These are phyloP conservation scores for Aptenodytes patagonicus DNA, from an alignment of 2,113 vertebrate genomes.

Conservation along the genomic window DNA sequence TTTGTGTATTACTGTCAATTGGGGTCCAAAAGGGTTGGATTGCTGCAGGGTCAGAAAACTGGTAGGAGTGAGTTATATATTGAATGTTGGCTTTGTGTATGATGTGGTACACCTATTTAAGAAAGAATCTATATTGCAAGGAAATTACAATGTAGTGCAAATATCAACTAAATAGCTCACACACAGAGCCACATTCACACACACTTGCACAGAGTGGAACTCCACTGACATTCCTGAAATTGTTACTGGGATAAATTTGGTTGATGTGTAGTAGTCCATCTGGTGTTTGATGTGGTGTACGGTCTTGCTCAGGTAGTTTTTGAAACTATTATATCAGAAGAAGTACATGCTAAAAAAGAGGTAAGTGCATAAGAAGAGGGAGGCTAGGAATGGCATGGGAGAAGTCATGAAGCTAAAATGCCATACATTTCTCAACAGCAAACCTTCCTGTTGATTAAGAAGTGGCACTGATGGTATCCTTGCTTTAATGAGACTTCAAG, in stretches of 20 bases:
- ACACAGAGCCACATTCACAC: neutral
- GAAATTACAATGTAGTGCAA: neutral
- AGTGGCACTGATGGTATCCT: conserved; percentile 5
- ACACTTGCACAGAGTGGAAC: neutral
- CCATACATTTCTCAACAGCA: neutral
- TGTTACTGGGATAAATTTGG: neutral
- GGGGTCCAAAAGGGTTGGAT: conserved; percentile 1
- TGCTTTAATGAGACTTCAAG: conserved; percentile 48
- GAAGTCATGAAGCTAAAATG: conserved; percentile 31
- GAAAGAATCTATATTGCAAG: neutral
- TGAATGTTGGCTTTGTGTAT: neutral
- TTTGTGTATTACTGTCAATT: conserved; percentile 10
- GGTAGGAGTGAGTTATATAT: neutral
- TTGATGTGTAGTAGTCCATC: neutral
- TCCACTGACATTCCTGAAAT: neutral
- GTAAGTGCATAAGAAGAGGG: neutral
- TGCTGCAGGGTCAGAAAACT: conserved; percentile 21
- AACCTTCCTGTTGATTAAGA: conserved; percentile 19
- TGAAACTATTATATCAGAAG: neutral
- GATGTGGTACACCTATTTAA: neutral
- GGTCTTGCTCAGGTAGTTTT: neutral
- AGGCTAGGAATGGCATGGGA: neutral
- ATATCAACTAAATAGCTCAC: neutral
- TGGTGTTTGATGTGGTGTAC: neutral
- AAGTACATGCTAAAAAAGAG: neutral